phyloP scores from a whole-genome alignment of 1,140 invertebrate species.

The Campoletis sonorensis region DNA sequence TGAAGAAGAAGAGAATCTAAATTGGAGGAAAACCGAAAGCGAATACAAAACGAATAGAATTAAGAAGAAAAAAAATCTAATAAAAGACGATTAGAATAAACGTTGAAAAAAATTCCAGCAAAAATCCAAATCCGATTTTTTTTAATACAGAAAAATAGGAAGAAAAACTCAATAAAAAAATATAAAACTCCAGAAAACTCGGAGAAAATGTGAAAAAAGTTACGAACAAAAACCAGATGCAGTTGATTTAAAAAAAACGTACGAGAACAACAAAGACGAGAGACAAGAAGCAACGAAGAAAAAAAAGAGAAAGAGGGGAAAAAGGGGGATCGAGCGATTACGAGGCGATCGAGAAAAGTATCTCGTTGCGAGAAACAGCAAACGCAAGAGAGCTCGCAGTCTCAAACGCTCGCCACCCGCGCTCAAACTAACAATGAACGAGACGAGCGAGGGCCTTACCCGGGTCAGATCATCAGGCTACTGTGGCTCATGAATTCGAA shows the following conservation, averaged over 20 bases:
- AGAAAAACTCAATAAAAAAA: background rate
- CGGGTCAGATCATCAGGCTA: conserved; percentile 25
- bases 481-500: conserved; percentile 1
- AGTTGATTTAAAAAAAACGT: too few relatives aligned
- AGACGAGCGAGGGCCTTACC: conserved; percentile 40
- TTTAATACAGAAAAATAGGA: too few relatives aligned
- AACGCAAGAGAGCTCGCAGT: background rate
- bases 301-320: background rate
- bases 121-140: too few relatives aligned
- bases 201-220: too few relatives aligned
- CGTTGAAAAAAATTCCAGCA: too few relatives aligned
- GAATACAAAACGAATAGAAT: too few relatives aligned
- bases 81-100: too few relatives aligned
- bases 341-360: background rate
- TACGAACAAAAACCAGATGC: too few relatives aligned
- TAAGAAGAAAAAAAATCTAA: too few relatives aligned
- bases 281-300: background rate
- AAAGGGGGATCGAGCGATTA: background rate
- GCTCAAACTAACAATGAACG: conserved; percentile 60
- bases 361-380: background rate
- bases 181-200: too few relatives aligned
- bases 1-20: too few relatives aligned
- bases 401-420: conserved; percentile 33
- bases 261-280: background rate
- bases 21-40: too few relatives aligned